phyloP scores from a whole-genome alignment of 2,888 invertebrate genomes.

The Labia minor region DNA sequence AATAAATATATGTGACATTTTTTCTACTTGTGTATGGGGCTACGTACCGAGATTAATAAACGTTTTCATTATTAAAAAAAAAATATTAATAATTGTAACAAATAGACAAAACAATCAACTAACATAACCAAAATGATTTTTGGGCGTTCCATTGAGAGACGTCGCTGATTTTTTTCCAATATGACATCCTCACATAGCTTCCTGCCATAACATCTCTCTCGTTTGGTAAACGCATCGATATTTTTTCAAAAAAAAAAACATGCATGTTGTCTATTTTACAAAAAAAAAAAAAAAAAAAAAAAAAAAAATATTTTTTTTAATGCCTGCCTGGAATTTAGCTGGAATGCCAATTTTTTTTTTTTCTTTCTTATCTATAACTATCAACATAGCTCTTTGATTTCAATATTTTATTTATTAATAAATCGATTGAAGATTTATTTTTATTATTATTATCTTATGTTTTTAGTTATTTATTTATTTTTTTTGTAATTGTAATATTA shows the following conservation, averaged over 20 bases:
- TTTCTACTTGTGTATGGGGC: slow-evolving; percentile 77
- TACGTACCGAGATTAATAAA: slow-evolving; percentile 46
- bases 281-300: too few relatives aligned
- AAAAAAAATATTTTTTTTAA: slow-evolving; percentile 31
- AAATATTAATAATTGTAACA: too few relatives aligned
- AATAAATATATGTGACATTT: slow-evolving; percentile 78
- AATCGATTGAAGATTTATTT: slow-evolving; percentile 25
- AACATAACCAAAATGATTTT: slow-evolving; percentile 21
- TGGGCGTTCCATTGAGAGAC: slow-evolving; percentile 21
- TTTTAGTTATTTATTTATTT: slow-evolving; percentile 27
- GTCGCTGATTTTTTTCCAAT: slow-evolving; percentile 25
- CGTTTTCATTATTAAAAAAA: too few relatives aligned
- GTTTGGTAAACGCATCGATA: slow-evolving; percentile 4
- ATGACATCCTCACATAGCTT: slow-evolving; percentile 22
- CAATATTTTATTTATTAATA: slow-evolving; percentile 20
- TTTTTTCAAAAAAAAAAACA: neutral
- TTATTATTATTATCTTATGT: slow-evolving; percentile 27
- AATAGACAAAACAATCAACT: slow-evolving; percentile 22
- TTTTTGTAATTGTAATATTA: too few relatives aligned
- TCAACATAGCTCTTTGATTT: slow-evolving; percentile 36
- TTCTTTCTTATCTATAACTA: slow-evolving; percentile 50
- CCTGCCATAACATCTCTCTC: neutral
- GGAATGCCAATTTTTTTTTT: slow-evolving; percentile 64
- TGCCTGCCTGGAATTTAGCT: slow-evolving; percentile 37
- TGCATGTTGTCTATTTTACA: too few relatives aligned